Evolutionary conservation across 2,888 invertebrate genomes (phyloP), one percentile per base, ranked within the genome.

Genomic region (Ptychoptera albimana): DNA sequence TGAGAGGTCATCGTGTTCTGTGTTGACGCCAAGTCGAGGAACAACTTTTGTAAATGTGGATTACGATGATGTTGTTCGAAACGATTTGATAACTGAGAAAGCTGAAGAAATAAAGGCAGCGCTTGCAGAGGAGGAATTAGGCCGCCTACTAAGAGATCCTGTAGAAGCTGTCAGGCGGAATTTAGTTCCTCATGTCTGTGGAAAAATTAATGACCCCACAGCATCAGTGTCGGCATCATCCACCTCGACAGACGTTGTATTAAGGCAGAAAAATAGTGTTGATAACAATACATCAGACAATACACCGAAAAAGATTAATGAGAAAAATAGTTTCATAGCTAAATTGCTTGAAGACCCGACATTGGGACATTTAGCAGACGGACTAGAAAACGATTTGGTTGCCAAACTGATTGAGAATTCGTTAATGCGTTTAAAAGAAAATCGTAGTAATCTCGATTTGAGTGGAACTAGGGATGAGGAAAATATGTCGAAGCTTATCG

Each of bases 181-280:
- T 61, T 67, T 82, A 50, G 76, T 83, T 55, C 82, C 83, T 38
- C 82, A 82, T 58, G 78, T 83, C 43, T 83, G 83, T 62, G 82
- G 82, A 29, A 76, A 77, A 60, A 57, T 64, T 52, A 67, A 68
- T 49, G 53, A 52, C 1, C 9, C 16, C 2, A 23, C 12, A 8
- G 16, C 12, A 23, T 6, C 32, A 11, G 32, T 32, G n/a, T 8
- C n/a, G 9, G 3, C 32, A 11, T 11, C 32, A 11, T 4, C n/a
- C n/a, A 32, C 32, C 11, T 11, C n/a, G n/a, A 32, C 32, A 7
- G 32, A 32, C 3, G 32, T 11, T 32, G 9, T 32, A 32, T 50
- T 46, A n/a, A 30, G 15, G 14, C 11, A 34, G 13, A 35, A 34
- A 52, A 52, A 37, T 50, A 48, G 43, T 49, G 51, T 41, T 29